Conservation (phyloP, 2,113 vertebrate species). For the Caretta caretta region DNA sequence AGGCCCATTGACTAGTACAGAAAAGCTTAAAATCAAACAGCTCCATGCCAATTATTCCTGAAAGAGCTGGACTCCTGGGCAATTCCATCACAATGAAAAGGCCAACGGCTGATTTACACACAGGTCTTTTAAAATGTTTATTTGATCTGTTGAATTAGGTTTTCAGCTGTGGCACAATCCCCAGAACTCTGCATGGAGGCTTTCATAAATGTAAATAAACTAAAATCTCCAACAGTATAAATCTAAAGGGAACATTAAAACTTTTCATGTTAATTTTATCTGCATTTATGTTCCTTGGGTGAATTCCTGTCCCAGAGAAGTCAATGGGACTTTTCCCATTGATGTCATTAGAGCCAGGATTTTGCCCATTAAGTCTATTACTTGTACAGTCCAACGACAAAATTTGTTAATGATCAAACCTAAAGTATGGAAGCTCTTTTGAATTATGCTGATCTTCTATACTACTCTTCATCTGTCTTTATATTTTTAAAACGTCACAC, state of each 20-base stretch:
- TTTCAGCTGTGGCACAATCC: background rate
- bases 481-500: background rate
- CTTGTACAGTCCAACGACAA: background rate
- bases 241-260: background rate
- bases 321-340: background rate
- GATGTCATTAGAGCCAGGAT: background rate
- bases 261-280: background rate
- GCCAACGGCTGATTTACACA: background rate
- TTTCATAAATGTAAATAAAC: background rate
- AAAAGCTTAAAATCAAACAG: background rate
- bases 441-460: background rate
- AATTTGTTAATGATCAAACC: background rate
- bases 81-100: background rate
- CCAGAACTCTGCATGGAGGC: background rate
- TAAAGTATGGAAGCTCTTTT: background rate
- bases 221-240: background rate
- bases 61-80: fast-evolving
- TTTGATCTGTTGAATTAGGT: background rate
- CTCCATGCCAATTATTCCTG: background rate
- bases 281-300: background rate
- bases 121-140: background rate
- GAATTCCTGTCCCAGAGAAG: background rate
- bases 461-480: background rate
- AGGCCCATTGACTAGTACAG: background rate
- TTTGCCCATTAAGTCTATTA: background rate